These are phyloP conservation scores for Pangasianodon gigas DNA, from an alignment of 2,113 vertebrate genomes.

Conservation along the genomic window DNA sequence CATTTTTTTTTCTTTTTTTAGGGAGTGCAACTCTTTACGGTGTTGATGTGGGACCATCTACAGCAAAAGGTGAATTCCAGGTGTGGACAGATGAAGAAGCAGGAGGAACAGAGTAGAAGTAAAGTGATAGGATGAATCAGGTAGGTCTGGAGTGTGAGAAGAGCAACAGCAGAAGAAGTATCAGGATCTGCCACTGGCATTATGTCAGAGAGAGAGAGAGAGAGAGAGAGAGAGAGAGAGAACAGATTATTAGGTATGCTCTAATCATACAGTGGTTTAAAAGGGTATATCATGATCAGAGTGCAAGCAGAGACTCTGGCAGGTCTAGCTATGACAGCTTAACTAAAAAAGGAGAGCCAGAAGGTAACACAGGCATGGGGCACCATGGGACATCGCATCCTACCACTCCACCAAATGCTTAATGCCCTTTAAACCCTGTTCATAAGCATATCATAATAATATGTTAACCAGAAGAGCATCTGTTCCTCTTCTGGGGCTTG, in stretches of 20 bases:
- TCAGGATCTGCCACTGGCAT: neutral
- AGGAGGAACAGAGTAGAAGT: neutral
- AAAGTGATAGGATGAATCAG: neutral
- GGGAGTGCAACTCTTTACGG: neutral
- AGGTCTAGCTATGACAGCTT: neutral
- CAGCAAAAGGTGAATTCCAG: neutral
- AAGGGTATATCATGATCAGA: neutral
- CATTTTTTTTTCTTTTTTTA: neutral
- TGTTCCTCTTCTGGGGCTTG: neutral
- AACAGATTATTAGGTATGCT: neutral
- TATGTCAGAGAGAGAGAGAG: neutral
- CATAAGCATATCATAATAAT: slow-evolving; percentile 14
- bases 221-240: neutral
- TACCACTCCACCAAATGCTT: slow-evolving; percentile 20
- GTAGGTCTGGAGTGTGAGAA: neutral
- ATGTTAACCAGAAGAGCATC: neutral
- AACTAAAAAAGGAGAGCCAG: slow-evolving; percentile 5
- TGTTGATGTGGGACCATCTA: neutral
- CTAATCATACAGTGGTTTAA: neutral
- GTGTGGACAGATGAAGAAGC: neutral
- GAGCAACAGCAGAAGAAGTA: neutral
- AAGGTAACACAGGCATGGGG: slow-evolving; percentile 12
- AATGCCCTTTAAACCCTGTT: neutral
- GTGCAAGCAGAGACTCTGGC: neutral
- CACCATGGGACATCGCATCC: slow-evolving; percentile 1